Base-by-base conservation (phyloP, 2,888 invertebrate genomes). In the Trissoscelio sp. region DNA sequence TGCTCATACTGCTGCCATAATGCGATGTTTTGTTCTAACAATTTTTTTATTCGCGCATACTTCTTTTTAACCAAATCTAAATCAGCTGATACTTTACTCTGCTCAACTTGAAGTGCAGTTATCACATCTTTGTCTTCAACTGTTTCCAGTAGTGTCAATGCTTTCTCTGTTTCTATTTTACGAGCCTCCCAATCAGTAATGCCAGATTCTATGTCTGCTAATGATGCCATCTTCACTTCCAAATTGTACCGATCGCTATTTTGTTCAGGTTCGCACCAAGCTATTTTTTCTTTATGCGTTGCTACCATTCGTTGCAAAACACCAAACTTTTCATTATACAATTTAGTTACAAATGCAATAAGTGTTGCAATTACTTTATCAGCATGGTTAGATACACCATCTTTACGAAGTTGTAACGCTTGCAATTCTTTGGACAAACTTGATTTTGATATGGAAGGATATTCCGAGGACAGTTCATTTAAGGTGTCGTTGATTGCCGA, bases 241-340 rank as follows among this genome's bases (percentile, higher is more conserved):
- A 98, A 93, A 89, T 97, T 97, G 89, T 98, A 98, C 89, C 96
- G 96, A 88, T 98, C 98, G 87, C 97, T 97, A 31, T 95, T 95
- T 0, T 95, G 94, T 88, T 98, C 98, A 0, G 97, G 97, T 87
- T 95, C 94, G 90, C 98, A 98, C 97, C 98, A 98, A 11, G 95
- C 93, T 0, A 97, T 95, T 91, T 98, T 98, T 88, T 98, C 98
- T 82, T 95, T 95, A 83, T 96, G 95, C 0, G 96, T 95, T 60
- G 94, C 93, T 7, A 98, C 94, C 88, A 96, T 95, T 85, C 97
- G 94, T 86, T 96, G 96, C 37, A 97, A 93, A 88, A 96, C 95
- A 53, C 94, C 94, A 72, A 96, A 94, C 88, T 97, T 97, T 84
- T 97, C 97, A 53, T 95, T 95, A 87, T 97, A 97, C 84, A 96